Evolutionary conservation across 2,888 invertebrate genomes (phyloP).

Genomic region (Cyrtodaria siliqua): DNA sequence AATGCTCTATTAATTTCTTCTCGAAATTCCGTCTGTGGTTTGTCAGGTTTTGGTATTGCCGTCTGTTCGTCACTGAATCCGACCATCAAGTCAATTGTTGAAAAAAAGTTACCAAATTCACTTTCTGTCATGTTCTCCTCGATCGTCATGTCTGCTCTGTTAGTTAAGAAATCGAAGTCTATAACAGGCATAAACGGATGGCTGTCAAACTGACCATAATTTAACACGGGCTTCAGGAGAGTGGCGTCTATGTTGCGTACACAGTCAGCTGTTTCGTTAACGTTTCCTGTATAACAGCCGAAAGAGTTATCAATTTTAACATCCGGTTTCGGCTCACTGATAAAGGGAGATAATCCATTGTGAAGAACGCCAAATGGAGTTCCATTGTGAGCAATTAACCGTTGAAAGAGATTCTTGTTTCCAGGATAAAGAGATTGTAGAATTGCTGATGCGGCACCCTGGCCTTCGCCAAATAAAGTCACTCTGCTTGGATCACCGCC

Average conservation of each 20-base stretch:
- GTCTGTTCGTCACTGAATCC: too few species aligned
- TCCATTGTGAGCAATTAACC: neutral
- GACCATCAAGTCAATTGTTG: too few species aligned
- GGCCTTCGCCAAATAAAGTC: conserved; percentile 7
- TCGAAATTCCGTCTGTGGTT: too few species aligned
- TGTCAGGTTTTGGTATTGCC: too few species aligned
- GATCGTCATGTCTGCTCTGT: too few species aligned
- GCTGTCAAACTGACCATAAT: too few species aligned
- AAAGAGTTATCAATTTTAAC: neutral
- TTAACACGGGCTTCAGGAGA: too few species aligned
- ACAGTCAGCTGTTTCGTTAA: neutral
- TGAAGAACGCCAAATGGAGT: neutral
- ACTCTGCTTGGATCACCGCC: conserved; percentile 4
- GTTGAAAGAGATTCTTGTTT: neutral
- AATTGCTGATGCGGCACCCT: conserved; percentile 1
- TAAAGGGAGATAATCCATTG: neutral
- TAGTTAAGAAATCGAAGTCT: too few species aligned
- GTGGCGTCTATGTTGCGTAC: neutral
- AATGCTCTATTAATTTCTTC: too few species aligned
- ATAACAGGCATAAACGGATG: too few species aligned
- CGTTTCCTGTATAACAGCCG: neutral
- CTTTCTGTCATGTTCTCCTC: too few species aligned
- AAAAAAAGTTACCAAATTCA: too few species aligned
- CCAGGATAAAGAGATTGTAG: conserved; percentile 3
- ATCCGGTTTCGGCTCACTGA: neutral